phyloP scores from a whole-genome alignment of 2,113 vertebrate species.

The Salvelinus namaycush region DNA sequence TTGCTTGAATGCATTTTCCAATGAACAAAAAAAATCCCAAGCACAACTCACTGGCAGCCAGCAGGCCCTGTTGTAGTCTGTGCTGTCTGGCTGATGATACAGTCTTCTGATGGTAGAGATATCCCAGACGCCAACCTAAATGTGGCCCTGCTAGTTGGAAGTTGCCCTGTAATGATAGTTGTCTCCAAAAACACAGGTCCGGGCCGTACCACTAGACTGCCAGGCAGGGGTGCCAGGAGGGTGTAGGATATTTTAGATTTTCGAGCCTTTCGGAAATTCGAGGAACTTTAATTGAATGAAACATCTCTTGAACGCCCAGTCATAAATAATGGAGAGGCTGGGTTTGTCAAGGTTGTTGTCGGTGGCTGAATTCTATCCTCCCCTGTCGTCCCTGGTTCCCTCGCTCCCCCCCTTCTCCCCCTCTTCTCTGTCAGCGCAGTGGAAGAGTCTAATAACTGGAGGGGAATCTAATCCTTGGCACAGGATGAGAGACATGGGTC shows the following conservation, averaged over 20 bases:
- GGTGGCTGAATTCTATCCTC: constrained; percentile 51
- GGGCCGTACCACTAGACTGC: constrained; percentile 32
- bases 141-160: constrained; percentile 66
- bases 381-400: constrained; percentile 25
- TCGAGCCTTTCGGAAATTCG: constrained; percentile 3
- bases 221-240: constrained; percentile 27
- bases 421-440: constrained; percentile 71
- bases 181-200: constrained; percentile 67
- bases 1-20: constrained; percentile 2
- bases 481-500: constrained; percentile 74
- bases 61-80: constrained; percentile 50
- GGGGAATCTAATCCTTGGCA: constrained; percentile 80
- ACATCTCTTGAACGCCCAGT: constrained; percentile 10
- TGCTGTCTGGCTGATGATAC: constrained; percentile 65
- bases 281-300: constrained; percentile 46
- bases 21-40: background rate
- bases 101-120: constrained; percentile 72
- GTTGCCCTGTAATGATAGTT: constrained; percentile 72
- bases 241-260: background rate
- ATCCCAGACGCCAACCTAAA: constrained; percentile 73
- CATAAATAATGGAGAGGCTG: constrained; percentile 27
- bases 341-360: constrained; percentile 34
- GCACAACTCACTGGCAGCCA: background rate
- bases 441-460: constrained; percentile 80
- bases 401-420: constrained; percentile 30